Evolutionary conservation across 2,888 invertebrate species (phyloP).

Genomic region (Drosophila crucigera): DNA sequence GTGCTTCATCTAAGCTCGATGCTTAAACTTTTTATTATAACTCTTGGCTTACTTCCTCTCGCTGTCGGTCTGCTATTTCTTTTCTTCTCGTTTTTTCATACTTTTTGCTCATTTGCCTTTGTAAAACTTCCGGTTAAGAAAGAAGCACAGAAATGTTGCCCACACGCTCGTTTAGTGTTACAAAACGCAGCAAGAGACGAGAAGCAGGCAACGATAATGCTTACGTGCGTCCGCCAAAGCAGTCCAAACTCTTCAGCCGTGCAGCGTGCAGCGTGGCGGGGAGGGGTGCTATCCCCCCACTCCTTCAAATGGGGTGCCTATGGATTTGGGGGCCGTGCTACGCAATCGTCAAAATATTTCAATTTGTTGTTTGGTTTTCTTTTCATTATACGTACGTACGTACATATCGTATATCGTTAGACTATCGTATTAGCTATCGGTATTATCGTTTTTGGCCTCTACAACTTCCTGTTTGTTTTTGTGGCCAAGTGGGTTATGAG

Average conservation of each 20-base stretch:
- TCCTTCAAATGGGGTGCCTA: constrained; percentile 8
- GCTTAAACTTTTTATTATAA: constrained; percentile 56
- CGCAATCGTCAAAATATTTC: constrained; percentile 73
- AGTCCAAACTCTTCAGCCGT: constrained; percentile 16
- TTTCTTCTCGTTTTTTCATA: constrained; percentile 40
- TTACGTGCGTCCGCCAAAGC: constrained; percentile 69
- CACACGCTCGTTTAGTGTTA: constrained; percentile 74
- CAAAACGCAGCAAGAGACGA: constrained; percentile 47
- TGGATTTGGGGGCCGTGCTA: constrained; percentile 43
- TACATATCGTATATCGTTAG: constrained; percentile 28
- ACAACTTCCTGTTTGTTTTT: constrained; percentile 60
- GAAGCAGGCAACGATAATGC: constrained; percentile 38
- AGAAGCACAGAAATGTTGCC: constrained; percentile 62
- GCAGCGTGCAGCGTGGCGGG: background rate
- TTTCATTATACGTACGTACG: background rate
- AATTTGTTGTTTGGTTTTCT: constrained; percentile 44
- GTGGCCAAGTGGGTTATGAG: constrained; percentile 46
- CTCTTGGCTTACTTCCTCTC: constrained; percentile 49
- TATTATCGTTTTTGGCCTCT: constrained; percentile 56
- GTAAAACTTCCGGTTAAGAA: constrained; percentile 77
- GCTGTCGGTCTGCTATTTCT: constrained; percentile 25
- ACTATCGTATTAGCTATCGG: constrained; percentile 40
- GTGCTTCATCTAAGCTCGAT: background rate
- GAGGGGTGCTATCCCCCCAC: background rate
- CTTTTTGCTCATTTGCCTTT: constrained; percentile 77